phyloP scores from a whole-genome alignment of 1,140 invertebrate genomes.

The Sycophaga agraensis region DNA sequence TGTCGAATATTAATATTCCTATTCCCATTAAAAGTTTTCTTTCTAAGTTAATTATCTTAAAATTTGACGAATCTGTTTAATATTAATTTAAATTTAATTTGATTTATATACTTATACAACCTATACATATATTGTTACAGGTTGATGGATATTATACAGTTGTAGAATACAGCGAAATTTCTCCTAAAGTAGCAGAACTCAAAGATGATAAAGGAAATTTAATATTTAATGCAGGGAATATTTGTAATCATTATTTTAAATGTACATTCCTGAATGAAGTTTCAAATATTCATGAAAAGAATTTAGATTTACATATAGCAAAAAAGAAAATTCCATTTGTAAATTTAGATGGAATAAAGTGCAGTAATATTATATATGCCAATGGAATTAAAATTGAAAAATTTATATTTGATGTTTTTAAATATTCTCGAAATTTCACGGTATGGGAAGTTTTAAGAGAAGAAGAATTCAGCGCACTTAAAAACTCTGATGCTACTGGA shows the following conservation, averaged over 20 bases:
- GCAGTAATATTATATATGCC: conserved; percentile 72
- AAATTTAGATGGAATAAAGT: conserved; percentile 69
- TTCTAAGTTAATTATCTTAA: no score
- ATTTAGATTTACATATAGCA: conserved; percentile 90
- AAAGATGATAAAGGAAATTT: conserved; percentile 77
- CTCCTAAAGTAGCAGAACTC: conserved; percentile 80
- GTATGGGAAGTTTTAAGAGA: conserved; percentile 92
- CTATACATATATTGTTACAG: conserved; percentile 49
- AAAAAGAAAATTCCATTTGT: conserved; percentile 96
- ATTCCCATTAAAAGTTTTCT: no score
- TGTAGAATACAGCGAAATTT: conserved; percentile 97
- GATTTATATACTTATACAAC: no score
- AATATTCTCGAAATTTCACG: conserved; percentile 86
- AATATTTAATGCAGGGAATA: conserved; percentile 92
- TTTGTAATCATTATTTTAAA: conserved; percentile 98
- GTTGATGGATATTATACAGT: conserved; percentile 87
- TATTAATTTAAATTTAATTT: no score
- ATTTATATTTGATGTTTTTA: conserved; percentile 98
- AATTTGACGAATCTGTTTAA: no score
- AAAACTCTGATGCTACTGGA: conserved; percentile 84
- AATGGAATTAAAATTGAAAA: conserved; percentile 99
- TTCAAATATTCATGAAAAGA: conserved; percentile 64
- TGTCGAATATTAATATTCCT: no score
- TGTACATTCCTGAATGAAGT: conserved; percentile 78
- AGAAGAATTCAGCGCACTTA: conserved; percentile 95